Evolutionary conservation across 2,113 vertebrate genomes (phyloP), one percentile per base, ranked within the genome.

Genomic region (Oncorhynchus gorbuscha): DNA sequence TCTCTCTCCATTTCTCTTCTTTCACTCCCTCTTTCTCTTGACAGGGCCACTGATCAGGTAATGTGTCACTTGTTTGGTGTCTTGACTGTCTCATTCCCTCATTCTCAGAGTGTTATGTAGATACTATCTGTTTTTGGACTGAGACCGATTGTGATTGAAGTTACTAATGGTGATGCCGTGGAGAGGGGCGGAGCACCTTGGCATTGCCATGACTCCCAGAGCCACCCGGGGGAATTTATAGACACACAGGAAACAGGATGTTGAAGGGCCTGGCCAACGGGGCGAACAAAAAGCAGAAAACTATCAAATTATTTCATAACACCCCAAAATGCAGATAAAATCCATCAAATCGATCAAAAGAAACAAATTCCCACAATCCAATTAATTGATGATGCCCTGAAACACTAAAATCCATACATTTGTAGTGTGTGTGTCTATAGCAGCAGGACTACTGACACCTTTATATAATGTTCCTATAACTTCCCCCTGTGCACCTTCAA

Each of bases 31-130:
- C 9, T 45, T 22, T 91, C 78, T 78, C 76, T 90, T 84, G 84
- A 65, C 85, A 91, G 91, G 90, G 75, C 83, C 89, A 89, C 81
- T 89, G 28, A 32, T 18, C 84, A 92, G 91, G 91, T 92, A 92
- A 86, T 85, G 69, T 89, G 81, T 90, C 85, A 88, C 85, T 72
- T 81, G 79, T 88, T 81, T 76, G 12, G 14, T 6, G 1, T 62
- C 18, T 32, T 39, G 11, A 20, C 78, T 68, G 79, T 85, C 85
- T 58, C 4, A 66, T 84, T 5, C 28, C 28, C 8, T 69, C 83
- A 85, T 84, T 71, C 74, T 67, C 30, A 76, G 51, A 79, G 67
- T 78, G 13, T 45, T 28, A 22, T 65, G 24, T 28, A 67, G 67
- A 69, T 45, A 45, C 39, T 45, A 45, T 11, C 39, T 39, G 28